Evolutionary conservation across 2,888 invertebrate species (phyloP), one percentile per base, ranked within the genome.

Genomic region (Mylabris sibirica): DNA sequence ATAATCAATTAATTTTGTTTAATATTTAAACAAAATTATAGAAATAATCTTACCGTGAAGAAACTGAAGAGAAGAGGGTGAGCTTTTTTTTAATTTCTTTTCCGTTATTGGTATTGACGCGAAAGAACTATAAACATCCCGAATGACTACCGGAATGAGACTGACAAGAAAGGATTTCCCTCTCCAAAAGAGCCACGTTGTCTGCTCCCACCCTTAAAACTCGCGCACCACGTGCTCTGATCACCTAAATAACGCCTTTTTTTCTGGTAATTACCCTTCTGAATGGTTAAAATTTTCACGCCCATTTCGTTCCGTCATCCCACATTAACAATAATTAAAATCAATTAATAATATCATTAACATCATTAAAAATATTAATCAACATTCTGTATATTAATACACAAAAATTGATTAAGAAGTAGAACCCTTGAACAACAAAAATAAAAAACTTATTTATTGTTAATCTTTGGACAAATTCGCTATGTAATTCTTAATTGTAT

Each of bases 211-310:
- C 76, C 80, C 78, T 77, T 70, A 72, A 75, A 72, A 76, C 81
- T 81, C 80, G 79, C 85, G 85, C 85, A 84, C 80, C 84, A 85
- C 84, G 85, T 85, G 84, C 74, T 75, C 68, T 66, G 35, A 64
- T 57, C 67, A 70, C 63, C 63, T 70, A 68, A 70, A 72, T 67
- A 72, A 72, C 74, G 74, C 74, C 74, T 72, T 74, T 70, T 73
- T 73, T 61, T 2, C 24, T 57, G 11, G 1, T 57, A 57, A 57
- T 57, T 57, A 57, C 11, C 57, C 12, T 24, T 57, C 24, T 14
- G 57, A 57, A 24, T 57, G 57, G 24, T 57, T 57, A 12, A 22
- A 53, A 53, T 57, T 57, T 57, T 57, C 57, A 57, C 57, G 57
- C 57, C 57, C 57, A 24, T 24, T 24, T 24, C 22, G 22, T 53